Evolutionary conservation across 1,140 invertebrate species (phyloP), one percentile per base, ranked within the genome.

Genomic region (Pissodes strobi): DNA sequence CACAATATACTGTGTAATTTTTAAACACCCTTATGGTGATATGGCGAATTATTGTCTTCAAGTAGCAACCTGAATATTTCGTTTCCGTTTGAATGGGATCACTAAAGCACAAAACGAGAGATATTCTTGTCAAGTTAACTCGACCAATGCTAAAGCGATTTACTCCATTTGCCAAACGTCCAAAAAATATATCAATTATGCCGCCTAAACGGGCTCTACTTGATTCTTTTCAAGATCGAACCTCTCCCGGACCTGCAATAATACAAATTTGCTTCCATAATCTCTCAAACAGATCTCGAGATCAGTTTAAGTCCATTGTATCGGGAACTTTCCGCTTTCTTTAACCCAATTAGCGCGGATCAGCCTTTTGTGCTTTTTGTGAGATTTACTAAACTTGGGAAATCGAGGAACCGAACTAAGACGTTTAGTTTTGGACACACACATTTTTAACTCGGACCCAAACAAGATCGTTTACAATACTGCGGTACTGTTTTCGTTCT

Each of bases 101-200:
- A n/a, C n/a, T n/a, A n/a, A n/a, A n/a, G n/a, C n/a, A n/a, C n/a
- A n/a, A n/a, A n/a, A n/a, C n/a, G n/a, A n/a, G n/a, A n/a, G n/a
- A n/a, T n/a, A n/a, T n/a, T n/a, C n/a, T 41, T 41, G n/a, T 1
- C 1, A 45, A 21, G 18, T 18, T 45, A 45, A 45, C 15, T 45
- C 41, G 41, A 45, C 41, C 41, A 45, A 19, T 19, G 19, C 41
- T 45, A 45, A 45, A 45, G 19, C 41, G 41, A 45, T 45, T 45
- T 45, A 45, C 15, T 18, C 41, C 12, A 45, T 45, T 45, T 45
- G 6, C 41, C 9, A 45, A 45, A 45, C 41, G 19, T 45, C 12
- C 12, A 19, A 45, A 45, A 19, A 9, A 27, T n/a, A n/a, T n/a
- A n/a, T 27, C 25, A 27, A 27, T 27, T 21, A 45, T 18, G 37